Conservation (phyloP, 64 coral and sea anemone species). For the Actinia equina region DNA sequence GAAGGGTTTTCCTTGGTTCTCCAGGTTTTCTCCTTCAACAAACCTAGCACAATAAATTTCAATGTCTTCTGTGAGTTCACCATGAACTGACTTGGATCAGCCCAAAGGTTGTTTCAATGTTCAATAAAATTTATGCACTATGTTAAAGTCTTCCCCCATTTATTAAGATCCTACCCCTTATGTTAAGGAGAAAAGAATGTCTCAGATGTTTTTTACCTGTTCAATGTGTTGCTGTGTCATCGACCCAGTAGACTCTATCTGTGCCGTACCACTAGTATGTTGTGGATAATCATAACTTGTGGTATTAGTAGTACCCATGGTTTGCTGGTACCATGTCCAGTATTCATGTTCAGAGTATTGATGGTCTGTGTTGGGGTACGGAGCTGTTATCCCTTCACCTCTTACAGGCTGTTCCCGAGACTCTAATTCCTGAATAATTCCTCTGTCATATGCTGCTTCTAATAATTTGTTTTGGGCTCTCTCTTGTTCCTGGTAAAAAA, state of each 20-base stretch:
- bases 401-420: not conserved
- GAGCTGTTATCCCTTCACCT: conserved; percentile 50
- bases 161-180: not conserved
- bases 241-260: conserved; percentile 27
- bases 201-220: conserved; percentile 21
- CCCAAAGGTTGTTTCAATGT: no score
- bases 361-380: conserved; percentile 65
- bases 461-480: conserved; percentile 38
- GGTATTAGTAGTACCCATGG: not conserved
- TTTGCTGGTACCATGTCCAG: not conserved
- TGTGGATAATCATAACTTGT: not conserved
- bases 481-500: conserved; percentile 28
- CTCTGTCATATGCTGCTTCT: conserved; percentile 46
- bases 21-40: no score
- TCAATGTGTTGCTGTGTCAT: conserved; percentile 57
- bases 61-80: no score
- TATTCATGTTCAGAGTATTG: conserved; percentile 60
- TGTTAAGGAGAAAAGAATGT: not conserved
- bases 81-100: no score
- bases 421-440: conserved; percentile 40
- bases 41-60: no score
- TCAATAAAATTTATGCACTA: not conserved
- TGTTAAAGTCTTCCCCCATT: not conserved
- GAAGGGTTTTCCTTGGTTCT: no score
- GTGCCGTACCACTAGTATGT: not conserved